phyloP scores from a whole-genome alignment of 2,113 vertebrate genomes.

The Agelaius tricolor region DNA sequence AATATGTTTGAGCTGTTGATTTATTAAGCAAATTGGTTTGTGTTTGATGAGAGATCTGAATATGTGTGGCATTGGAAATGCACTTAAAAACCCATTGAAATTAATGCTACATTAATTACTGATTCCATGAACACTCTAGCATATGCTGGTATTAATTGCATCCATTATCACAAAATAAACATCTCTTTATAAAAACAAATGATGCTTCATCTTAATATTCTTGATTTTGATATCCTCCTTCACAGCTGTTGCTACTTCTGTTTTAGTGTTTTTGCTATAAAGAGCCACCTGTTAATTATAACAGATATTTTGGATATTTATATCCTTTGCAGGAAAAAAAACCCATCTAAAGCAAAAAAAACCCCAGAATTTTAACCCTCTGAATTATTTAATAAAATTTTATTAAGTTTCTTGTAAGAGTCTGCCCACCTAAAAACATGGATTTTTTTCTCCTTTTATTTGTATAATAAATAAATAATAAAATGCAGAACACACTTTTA shows the following conservation, averaged over 20 bases:
- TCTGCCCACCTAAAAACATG: not conserved
- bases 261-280: conserved; percentile 39
- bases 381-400: not conserved
- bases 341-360: not conserved
- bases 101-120: conserved; percentile 74
- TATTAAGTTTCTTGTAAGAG: not conserved
- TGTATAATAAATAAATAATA: not conserved
- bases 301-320: conserved; percentile 42
- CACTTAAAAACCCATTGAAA: conserved; percentile 59
- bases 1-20: not conserved
- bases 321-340: not conserved
- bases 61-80: conserved; percentile 4
- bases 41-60: not conserved
- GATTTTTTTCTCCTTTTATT: not conserved
- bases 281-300: conserved; percentile 64
- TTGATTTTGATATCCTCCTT: conserved; percentile 48
- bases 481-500: not conserved
- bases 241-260: conserved; percentile 72
- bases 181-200: conserved; percentile 76
- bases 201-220: conserved; percentile 67
- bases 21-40: conserved; percentile 26
- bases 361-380: not conserved
- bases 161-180: conserved; percentile 77
- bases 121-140: conserved; percentile 54
- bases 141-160: conserved; percentile 79